Evolutionary conservation across 2,888 invertebrate genomes (phyloP).

Genomic region (Leptura quadrifasciata): DNA sequence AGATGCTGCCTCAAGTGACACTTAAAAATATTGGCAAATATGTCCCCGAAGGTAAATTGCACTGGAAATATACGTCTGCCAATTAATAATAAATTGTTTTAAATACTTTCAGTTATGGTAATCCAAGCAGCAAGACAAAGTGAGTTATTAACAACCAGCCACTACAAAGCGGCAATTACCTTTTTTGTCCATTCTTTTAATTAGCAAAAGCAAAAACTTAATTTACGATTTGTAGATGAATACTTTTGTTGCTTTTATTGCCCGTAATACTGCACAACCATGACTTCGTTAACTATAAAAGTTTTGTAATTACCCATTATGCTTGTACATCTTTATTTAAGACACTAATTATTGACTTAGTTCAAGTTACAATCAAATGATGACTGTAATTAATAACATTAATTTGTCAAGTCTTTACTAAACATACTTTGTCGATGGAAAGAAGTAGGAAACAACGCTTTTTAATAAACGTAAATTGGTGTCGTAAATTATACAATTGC

Average conservation of each 20-base stretch:
- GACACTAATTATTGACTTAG: conserved; percentile 48
- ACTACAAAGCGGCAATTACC: conserved; percentile 57
- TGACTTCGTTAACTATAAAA: conserved; percentile 21
- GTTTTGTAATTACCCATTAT: conserved; percentile 39
- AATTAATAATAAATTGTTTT: conserved; percentile 65
- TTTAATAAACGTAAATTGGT: neutral
- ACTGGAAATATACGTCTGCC: conserved; percentile 51
- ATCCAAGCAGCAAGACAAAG: conserved; percentile 57
- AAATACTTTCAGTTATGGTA: conserved; percentile 60
- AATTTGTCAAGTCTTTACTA: conserved; percentile 27
- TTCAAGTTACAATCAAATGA: conserved; percentile 43
- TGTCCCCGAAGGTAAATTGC: conserved; percentile 47
- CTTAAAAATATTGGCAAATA: conserved; percentile 46
- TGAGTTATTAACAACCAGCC: conserved; percentile 60
- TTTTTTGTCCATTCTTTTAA: conserved; percentile 59
- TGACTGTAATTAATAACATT: conserved; percentile 36
- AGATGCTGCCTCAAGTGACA: conserved; percentile 39
- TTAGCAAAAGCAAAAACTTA: conserved; percentile 57
- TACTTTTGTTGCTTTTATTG: conserved; percentile 33
- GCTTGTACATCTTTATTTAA: conserved; percentile 43
- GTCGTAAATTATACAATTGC: neutral
- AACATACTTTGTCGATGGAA: conserved; percentile 1
- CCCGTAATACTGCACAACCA: conserved; percentile 12
- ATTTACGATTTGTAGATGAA: conserved; percentile 51
- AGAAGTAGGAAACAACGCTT: neutral